Base-by-base conservation (phyloP, 53 echinoderm and acorn worm genomes). In the Crossaster papposus region DNA sequence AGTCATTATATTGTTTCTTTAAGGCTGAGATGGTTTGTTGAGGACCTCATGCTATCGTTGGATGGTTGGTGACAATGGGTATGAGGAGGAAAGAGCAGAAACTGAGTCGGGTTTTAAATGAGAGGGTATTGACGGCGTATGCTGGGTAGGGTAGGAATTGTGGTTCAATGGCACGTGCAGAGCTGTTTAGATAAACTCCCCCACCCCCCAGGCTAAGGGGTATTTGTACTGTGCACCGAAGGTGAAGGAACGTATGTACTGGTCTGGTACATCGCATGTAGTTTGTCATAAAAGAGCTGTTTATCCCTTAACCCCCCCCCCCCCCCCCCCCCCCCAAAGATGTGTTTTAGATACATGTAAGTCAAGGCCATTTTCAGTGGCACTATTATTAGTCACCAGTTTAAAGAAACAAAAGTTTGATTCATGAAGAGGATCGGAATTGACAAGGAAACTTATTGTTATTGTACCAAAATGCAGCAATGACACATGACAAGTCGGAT, bases 1-100 rank as follows among this genome's bases (percentile, higher is more conserved):
- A 82, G 50, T 82, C 82, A 82, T 38, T 58, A n/a, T n/a, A n/a
- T 81, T 81, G 81, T 81, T 58, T 81, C 81, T 31, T 62, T 81
- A 55, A 51, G 81, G 31, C 34, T 34, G n/a, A 7, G 44, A 5
- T 9, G 44, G 52, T 24, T 54, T 79, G 52, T 79, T 54, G 54
- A 79, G 58, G 81, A 58, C 64, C 81, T 55, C 55, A 55, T 81
- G 81, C 81, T 31, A 34, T 58, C 55, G 30, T 52, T 17, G 35
- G 74, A 74, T 74, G 18, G 34, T 35, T 22, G 74, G 11, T 28
- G 44, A 23, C 68, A 12, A 28, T 26, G 68, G 68, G 28, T 4
- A 26, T 6, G 28, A 26, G 68, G n/a, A 68, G 28, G 68, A 68
- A 68, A 68, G 68, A 26, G 68, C 29, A 68, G 68, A 68, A 26